Percentiles rank a stretch among this genome's conserved stretches.
phyloP scores from a whole-genome alignment of 2,113 vertebrate species.

The Baryphthengus martii region DNA sequence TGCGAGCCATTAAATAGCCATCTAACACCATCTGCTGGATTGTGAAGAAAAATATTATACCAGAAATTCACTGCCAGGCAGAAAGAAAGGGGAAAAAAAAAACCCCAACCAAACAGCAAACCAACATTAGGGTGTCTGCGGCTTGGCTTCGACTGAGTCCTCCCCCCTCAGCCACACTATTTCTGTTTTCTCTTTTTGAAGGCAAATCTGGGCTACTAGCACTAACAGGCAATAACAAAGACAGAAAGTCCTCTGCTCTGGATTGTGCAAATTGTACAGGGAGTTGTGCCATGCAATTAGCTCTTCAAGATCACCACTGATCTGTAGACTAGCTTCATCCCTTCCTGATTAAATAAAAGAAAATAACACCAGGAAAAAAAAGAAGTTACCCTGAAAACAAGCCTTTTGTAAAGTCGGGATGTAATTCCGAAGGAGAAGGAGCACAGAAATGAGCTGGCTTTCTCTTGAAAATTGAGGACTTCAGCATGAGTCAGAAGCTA shows the following conservation, averaged over 20 bases:
- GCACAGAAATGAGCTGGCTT: not conserved
- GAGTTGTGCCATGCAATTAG: not conserved
- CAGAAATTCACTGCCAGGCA: not conserved
- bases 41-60: not conserved
- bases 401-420: not conserved
- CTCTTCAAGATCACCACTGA: not conserved
- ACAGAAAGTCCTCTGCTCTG: not conserved
- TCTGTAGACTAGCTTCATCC: not conserved
- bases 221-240: not conserved
- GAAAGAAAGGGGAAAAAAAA: not conserved
- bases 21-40: slow-evolving; percentile 68
- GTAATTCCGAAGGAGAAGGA: not conserved
- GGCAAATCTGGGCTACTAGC: not conserved
- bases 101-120: too few relatives aligned
- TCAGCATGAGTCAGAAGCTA: slow-evolving; percentile 33
- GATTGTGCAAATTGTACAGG: not conserved
- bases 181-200: not conserved
- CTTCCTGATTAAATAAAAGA: not conserved
- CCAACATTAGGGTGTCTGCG: not conserved
- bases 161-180: not conserved
- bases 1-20: slow-evolving; percentile 37
- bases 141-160: not conserved
- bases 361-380: not conserved
- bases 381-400: not conserved
- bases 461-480: not conserved